Evolutionary conservation across 2,797 vertebrate genomes (phyloP), one percentile per base, ranked within the genome.

Genomic region (Urosaurus nigricauda): DNA sequence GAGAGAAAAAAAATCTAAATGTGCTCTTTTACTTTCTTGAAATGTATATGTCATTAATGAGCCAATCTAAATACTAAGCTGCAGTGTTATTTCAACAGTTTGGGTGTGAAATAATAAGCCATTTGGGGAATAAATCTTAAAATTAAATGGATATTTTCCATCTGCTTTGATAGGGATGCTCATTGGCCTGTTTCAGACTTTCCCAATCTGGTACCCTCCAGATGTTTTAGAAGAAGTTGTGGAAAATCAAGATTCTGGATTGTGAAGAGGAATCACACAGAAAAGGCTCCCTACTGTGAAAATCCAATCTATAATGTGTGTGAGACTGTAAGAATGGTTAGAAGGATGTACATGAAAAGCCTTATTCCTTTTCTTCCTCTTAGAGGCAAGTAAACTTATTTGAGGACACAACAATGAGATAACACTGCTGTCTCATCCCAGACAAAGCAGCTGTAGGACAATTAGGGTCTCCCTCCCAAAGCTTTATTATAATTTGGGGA

Each of bases 21-120:
- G 8, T 63, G 0, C 0, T 29, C 0, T 3, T 58, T 79, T 47
- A 16, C 37, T 82, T 71, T 17, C 53, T 68, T 74, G 19, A 32
- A 26, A 0, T 89, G 56, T 83, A 35, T 1, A 0, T 12, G 35
- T 11, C 2, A 14, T 12, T 14, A 13, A 8, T 0, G 0, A 53
- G 47, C 84, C 78, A 74, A 70, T 71, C 19, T 86, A 65, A 71
- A 86, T 0, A 0, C 0, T 0, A 3, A 8, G 0, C 0, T 78
- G 37, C 24, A 35, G 12, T 58, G 71, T 29, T 8, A 63, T 85
- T 56, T 24, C 37, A 29, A 37, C 26, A 88, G 56, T 43, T 86
- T 83, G 63, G 37, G 0, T 43, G 1, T 17, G 63, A 35, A 84
- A 70, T 70, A n/a, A 1, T 51, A n/a, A 2, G 51, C 35, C 9